Conservation (phyloP, 2,888 invertebrate genomes). For the Linyphia triangularis region DNA sequence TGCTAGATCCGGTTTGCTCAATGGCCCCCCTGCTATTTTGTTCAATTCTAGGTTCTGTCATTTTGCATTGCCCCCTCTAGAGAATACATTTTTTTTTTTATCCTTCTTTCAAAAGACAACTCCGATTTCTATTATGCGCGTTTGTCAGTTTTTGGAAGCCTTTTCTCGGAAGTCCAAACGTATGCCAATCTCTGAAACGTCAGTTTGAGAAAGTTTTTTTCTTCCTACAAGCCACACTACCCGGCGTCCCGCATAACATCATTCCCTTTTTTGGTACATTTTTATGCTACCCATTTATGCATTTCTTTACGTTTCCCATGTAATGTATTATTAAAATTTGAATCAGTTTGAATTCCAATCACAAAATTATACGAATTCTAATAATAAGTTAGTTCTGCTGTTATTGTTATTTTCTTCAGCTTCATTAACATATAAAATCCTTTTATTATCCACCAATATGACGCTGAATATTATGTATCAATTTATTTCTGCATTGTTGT, state of each 20-base stretch:
- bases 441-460: too few species aligned
- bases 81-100: not conserved
- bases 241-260: not conserved
- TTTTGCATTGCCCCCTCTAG: not conserved
- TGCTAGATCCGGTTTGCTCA: conserved; percentile 65
- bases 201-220: too few species aligned
- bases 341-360: not conserved
- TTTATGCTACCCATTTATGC: not conserved
- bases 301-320: not conserved
- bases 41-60: conserved; percentile 39
- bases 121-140: conserved; percentile 71
- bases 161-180: not conserved
- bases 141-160: conserved; percentile 40
- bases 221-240: too few species aligned
- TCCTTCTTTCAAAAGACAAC: conserved; percentile 43
- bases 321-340: not conserved
- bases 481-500: too few species aligned
- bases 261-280: conserved; percentile 4
- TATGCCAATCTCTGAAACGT: conserved; percentile 33
- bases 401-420: too few species aligned
- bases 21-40: conserved; percentile 70
- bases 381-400: not conserved
- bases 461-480: too few species aligned
- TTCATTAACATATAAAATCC: too few species aligned
- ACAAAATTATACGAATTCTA: not conserved